Evolutionary conservation across 2,888 invertebrate species (phyloP).

Genomic region (Thera obeliscata): DNA sequence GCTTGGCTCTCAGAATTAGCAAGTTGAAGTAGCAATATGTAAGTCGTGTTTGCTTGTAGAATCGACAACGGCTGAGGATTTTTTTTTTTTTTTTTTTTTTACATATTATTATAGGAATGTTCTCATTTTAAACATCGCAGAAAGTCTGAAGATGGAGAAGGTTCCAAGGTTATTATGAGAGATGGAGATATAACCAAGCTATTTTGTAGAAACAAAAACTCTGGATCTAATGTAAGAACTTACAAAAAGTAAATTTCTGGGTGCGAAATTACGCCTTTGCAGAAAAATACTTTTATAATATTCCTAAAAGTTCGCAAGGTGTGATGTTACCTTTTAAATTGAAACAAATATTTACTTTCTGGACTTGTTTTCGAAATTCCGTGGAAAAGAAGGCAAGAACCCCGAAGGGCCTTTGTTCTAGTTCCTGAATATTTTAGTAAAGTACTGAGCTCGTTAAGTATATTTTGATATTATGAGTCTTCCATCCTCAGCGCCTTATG

Average conservation of each 20-base stretch:
- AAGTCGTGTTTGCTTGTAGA: not conserved
- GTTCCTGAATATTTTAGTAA: constrained; percentile 17
- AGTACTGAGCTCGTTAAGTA: constrained; percentile 31
- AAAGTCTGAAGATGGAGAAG: too few relatives aligned
- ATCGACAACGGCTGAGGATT: too few relatives aligned
- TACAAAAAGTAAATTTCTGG: not conserved
- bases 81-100: too few relatives aligned
- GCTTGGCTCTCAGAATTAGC: not conserved
- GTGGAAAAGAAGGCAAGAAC: not conserved
- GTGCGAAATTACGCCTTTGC: not conserved
- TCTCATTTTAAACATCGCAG: too few relatives aligned
- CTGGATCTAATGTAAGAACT: not conserved
- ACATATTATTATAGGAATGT: too few relatives aligned
- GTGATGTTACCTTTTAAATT: constrained; percentile 4
- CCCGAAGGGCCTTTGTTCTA: not conserved
- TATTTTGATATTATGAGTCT: constrained; percentile 35
- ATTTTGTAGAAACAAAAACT: not conserved
- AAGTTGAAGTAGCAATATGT: not conserved
- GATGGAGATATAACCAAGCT: too few relatives aligned
- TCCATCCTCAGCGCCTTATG: constrained; percentile 32
- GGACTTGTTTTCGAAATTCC: not conserved
- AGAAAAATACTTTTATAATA: not conserved
- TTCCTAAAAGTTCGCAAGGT: not conserved
- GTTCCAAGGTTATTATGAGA: too few relatives aligned
- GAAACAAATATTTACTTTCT: constrained; percentile 18